Evolutionary conservation across 2,888 invertebrate species (phyloP).

Genomic region (Diadegma fenestrale): DNA sequence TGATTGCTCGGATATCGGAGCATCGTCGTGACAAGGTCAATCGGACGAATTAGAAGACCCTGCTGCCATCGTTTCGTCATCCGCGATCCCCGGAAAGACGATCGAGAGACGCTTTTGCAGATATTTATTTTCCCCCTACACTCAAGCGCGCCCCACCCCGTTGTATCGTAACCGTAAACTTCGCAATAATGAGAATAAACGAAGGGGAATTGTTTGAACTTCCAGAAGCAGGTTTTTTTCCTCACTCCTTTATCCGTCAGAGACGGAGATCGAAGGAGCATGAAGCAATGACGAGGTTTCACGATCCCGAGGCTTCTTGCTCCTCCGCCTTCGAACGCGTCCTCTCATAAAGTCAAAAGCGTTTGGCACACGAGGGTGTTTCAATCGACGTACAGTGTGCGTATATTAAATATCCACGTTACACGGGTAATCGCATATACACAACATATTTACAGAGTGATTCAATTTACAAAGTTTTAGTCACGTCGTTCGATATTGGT

Average conservation of each 20-base stretch:
- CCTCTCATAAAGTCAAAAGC: neutral
- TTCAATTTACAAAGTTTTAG: conserved; percentile 54
- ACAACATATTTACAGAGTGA: conserved; percentile 64
- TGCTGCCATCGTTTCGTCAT: neutral
- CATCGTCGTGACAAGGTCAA: conserved; percentile 40
- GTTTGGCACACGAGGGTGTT: neutral
- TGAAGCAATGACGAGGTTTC: too few species aligned
- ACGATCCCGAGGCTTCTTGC: neutral
- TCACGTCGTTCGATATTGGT: neutral
- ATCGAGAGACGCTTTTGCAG: conserved; percentile 1
- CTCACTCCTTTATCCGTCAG: neutral
- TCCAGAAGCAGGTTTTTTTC: neutral
- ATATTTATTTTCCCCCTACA: conserved; percentile 24
- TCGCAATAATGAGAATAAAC: conserved; percentile 1
- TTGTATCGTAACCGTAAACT: conserved; percentile 4
- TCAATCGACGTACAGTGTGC: neutral
- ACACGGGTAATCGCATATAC: conserved; percentile 15
- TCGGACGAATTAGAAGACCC: conserved; percentile 4
- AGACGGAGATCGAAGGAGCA: neutral
- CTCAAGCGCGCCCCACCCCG: conserved; percentile 10
- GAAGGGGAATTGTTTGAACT: conserved; percentile 2
- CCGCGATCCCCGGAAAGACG: neutral
- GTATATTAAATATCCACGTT: conserved; percentile 18
- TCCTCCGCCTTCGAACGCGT: conserved; percentile 1
- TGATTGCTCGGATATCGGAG: conserved; percentile 57